These are phyloP conservation scores for Champsocephalus gunnari DNA, from an alignment of 2,797 vertebrate species.

Conservation along the genomic window DNA sequence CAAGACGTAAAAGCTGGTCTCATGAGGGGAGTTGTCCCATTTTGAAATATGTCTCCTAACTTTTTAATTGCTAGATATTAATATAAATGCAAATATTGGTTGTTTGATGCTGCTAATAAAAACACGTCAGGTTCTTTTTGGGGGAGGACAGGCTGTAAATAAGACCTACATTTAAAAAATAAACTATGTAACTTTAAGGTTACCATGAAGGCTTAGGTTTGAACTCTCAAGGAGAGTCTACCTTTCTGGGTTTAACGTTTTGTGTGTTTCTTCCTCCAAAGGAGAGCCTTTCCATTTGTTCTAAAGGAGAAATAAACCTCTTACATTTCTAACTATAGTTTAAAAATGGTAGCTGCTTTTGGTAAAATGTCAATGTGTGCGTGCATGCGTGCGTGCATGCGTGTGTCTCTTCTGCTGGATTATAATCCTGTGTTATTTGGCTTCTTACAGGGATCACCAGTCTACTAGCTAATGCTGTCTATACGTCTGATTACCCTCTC, in stretches of 20 bases:
- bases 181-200: background rate
- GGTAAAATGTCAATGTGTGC: background rate
- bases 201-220: background rate
- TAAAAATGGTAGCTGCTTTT: background rate
- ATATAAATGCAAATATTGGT: no score
- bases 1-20: no score
- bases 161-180: background rate
- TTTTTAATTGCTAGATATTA: no score
- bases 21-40: no score
- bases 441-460: conserved; percentile 91
- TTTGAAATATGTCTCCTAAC: no score
- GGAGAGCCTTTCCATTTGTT: background rate
- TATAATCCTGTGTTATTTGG: conserved; percentile 30
- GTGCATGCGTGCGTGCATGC: background rate
- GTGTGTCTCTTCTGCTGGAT: background rate
- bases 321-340: no score
- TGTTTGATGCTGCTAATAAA: no score
- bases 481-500: conserved; percentile 91
- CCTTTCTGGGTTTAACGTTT: background rate
- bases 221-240: background rate
- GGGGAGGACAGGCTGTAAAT: no score
- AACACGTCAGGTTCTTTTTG: no score
- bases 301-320: no score
- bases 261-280: background rate
- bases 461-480: conserved; percentile 92